These are phyloP conservation scores for Nasonia longicornis DNA, from an alignment of 1,140 invertebrate species.

Conservation along the genomic window DNA sequence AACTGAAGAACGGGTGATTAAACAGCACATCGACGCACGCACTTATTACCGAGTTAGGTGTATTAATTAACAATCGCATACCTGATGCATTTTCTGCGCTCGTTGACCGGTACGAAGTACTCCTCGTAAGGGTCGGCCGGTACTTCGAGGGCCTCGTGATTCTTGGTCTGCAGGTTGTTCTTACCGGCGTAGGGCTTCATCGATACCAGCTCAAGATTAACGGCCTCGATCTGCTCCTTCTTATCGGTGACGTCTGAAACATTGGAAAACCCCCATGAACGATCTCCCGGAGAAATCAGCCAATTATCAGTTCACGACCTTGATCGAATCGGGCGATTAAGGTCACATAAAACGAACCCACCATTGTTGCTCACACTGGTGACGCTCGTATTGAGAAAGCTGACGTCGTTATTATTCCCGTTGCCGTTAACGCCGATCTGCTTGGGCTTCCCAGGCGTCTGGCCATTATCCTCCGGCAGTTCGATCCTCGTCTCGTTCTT, in stretches of 20 bases:
- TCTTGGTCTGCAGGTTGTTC: slow-evolving; percentile 75
- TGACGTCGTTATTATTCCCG: slow-evolving; percentile 66
- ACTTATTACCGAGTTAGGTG: background rate
- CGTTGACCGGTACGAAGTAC: slow-evolving; percentile 87
- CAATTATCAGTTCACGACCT: slow-evolving; percentile 16
- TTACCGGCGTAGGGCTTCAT: slow-evolving; percentile 76
- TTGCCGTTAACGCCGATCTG: slow-evolving; percentile 62
- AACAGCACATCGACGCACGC: background rate
- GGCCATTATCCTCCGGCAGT: slow-evolving; percentile 57
- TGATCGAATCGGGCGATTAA: slow-evolving; percentile 35
- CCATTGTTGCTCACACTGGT: slow-evolving; percentile 63
- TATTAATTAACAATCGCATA: slow-evolving; percentile 58
- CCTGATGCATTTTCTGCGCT: slow-evolving; percentile 87
- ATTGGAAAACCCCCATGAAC: background rate
- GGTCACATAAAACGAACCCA: slow-evolving; percentile 46
- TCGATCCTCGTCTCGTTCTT: slow-evolving; percentile 65
- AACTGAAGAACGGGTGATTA: slow-evolving; percentile 5
- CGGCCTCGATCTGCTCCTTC: slow-evolving; percentile 75
- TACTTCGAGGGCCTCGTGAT: slow-evolving; percentile 77
- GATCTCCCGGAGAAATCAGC: background rate
- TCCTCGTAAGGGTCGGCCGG: slow-evolving; percentile 80
- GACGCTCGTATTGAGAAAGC: slow-evolving; percentile 65
- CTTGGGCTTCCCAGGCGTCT: slow-evolving; percentile 47
- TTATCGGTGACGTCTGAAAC: slow-evolving; percentile 60
- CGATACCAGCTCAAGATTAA: slow-evolving; percentile 84